A percentile compares a stretch with the other conserved stretches of the same genome.
Conservation (phyloP, 2,113 vertebrate genomes). For the Stercorarius parasiticus region DNA sequence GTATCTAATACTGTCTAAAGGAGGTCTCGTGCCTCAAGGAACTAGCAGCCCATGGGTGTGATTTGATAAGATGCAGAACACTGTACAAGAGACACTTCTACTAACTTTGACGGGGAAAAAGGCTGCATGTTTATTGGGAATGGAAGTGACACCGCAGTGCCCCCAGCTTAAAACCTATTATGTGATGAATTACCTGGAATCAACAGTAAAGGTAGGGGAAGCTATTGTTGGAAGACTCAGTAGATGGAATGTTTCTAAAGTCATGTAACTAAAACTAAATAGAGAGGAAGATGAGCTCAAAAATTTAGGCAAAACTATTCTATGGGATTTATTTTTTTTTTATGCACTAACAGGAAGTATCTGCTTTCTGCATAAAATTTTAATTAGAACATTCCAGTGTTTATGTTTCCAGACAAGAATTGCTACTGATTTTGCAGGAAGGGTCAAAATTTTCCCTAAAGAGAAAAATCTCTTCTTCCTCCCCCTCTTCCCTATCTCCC, state of each 20-base stretch:
- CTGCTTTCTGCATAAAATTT: neutral
- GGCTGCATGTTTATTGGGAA: neutral
- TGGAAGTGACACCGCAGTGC: neutral
- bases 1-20: neutral
- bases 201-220: neutral
- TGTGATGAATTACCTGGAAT: neutral
- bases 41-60: neutral
- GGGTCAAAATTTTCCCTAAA: neutral
- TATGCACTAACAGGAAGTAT: neutral
- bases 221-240: neutral
- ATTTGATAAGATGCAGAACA: neutral
- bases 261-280: neutral
- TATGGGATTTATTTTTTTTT: neutral
- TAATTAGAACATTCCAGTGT: neutral
- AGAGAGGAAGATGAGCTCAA: neutral
- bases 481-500: neutral
- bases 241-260: neutral
- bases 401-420: neutral
- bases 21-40: neutral
- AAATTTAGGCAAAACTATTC: neutral
- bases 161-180: neutral
- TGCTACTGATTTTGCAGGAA: neutral
- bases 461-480: neutral
- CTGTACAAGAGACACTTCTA: rapidly evolving
- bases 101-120: neutral